phyloP scores from a whole-genome alignment of 1,140 invertebrate species.

The Delia radicum region DNA sequence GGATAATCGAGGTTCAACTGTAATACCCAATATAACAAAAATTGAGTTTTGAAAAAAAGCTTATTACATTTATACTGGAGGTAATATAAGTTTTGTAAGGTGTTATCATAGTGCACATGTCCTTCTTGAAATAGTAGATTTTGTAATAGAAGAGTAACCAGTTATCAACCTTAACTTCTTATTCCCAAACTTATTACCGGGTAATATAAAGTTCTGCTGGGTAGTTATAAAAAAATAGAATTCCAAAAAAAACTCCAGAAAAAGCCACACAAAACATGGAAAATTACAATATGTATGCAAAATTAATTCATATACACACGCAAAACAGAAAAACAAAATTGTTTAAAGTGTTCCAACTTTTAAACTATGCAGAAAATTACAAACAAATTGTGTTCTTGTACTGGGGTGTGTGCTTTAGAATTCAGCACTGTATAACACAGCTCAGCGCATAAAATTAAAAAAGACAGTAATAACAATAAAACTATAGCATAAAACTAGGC shows the following conservation, averaged over 20 bases:
- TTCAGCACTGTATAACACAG: neutral
- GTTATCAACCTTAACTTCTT: too few relatives aligned
- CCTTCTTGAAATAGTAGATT: too few relatives aligned
- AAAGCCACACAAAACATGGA: neutral
- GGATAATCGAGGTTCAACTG: too few relatives aligned
- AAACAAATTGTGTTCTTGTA: neutral
- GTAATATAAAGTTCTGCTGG: too few relatives aligned
- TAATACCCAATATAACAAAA: too few relatives aligned
- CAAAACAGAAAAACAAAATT: neutral
- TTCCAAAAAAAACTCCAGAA: neutral
- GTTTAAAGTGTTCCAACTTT: neutral
- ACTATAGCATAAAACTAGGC: neutral
- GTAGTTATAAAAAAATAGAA: neutral
- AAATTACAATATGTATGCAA: neutral
- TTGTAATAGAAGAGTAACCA: too few relatives aligned
- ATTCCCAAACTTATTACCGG: too few relatives aligned
- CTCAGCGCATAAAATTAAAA: neutral
- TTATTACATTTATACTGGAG: too few relatives aligned
- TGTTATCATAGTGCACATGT: too few relatives aligned
- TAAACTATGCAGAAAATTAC: neutral
- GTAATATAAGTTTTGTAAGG: too few relatives aligned
- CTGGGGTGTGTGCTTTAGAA: neutral
- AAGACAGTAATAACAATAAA: neutral
- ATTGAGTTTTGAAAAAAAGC: too few relatives aligned
- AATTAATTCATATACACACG: neutral